These are phyloP conservation scores for Oreochromis tanganicae DNA, from an alignment of 2,113 vertebrate genomes.

Conservation along the genomic window DNA sequence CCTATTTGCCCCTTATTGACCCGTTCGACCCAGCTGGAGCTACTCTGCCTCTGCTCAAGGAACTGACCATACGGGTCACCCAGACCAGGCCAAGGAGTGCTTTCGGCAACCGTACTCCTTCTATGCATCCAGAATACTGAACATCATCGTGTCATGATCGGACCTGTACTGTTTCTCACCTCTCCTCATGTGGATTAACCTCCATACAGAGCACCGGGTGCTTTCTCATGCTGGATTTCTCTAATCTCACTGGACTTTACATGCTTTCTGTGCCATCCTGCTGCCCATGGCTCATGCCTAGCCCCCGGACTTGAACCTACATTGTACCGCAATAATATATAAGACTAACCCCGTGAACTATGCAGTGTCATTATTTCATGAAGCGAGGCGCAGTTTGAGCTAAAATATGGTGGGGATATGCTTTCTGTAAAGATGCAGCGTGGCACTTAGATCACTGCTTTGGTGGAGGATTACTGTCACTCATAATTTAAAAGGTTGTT, in stretches of 20 bases:
- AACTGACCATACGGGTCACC: not conserved
- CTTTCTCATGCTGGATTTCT: conserved; percentile 15
- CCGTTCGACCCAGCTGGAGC: not conserved
- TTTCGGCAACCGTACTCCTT: not conserved
- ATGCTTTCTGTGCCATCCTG: conserved; percentile 17
- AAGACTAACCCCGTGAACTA: conserved; percentile 85
- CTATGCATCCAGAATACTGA: conserved; percentile 49
- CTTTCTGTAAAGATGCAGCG: conserved; percentile 24
- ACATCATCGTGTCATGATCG: not conserved
- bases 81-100: not conserved
- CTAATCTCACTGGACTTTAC: conserved; percentile 3
- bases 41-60: not conserved
- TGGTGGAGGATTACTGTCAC: conserved; percentile 22
- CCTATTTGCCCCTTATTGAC: conserved; percentile 94
- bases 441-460: conserved; percentile 45
- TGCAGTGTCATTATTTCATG: conserved; percentile 79
- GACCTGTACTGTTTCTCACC: not conserved
- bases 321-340: conserved; percentile 91
- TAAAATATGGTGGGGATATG: conserved; percentile 24
- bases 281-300: not conserved
- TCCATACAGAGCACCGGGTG: not conserved
- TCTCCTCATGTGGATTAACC: conserved; percentile 6
- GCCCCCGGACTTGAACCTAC: conserved; percentile 29
- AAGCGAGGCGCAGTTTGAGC: conserved; percentile 42
- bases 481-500: conserved; percentile 32